These are phyloP conservation scores for Entomobrya multifasciata DNA, from an alignment of 2,888 invertebrate genomes.

Conservation along the genomic window DNA sequence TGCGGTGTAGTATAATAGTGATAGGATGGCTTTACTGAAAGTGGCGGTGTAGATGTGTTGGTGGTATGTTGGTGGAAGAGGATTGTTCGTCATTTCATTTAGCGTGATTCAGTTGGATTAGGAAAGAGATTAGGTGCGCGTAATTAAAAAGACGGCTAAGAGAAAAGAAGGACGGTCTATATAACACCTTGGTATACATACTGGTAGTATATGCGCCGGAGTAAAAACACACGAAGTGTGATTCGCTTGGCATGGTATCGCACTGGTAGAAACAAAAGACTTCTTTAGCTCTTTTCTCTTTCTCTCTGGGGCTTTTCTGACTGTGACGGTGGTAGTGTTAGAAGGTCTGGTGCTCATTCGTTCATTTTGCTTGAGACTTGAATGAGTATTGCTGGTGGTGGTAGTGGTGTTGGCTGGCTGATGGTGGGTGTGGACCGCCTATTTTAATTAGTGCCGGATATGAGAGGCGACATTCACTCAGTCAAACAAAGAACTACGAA, in stretches of 20 bases:
- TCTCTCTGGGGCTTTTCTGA: too few relatives aligned
- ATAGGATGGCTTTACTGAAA: background rate
- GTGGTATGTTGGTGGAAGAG: slow-evolving; percentile 35
- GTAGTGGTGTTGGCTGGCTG: slow-evolving; percentile 36
- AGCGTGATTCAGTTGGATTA: slow-evolving; percentile 77
- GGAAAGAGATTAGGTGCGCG: slow-evolving; percentile 75
- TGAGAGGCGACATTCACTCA: slow-evolving; percentile 67
- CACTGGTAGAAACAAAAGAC: slow-evolving; percentile 40
- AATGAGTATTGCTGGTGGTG: slow-evolving; percentile 27
- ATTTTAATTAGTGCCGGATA: slow-evolving; percentile 74
- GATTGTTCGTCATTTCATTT: slow-evolving; percentile 72
- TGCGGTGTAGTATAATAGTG: background rate
- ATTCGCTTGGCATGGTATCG: slow-evolving; percentile 41
- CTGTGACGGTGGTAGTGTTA: too few relatives aligned
- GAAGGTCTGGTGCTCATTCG: slow-evolving; percentile 61
- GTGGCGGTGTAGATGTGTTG: background rate
- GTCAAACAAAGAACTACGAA: slow-evolving; percentile 63
- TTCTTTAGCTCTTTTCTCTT: slow-evolving; percentile 13
- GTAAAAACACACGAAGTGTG: slow-evolving; percentile 13
- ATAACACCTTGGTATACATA: background rate
- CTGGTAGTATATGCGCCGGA: slow-evolving; percentile 26
- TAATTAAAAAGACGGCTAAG: slow-evolving; percentile 77
- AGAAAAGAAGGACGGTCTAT: slow-evolving; percentile 36
- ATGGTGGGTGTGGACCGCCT: slow-evolving; percentile 70
- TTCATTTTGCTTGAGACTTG: slow-evolving; percentile 53